Evolutionary conservation across 2,797 vertebrate species (phyloP).

Genomic region (Peromyscus melanophrys): DNA sequence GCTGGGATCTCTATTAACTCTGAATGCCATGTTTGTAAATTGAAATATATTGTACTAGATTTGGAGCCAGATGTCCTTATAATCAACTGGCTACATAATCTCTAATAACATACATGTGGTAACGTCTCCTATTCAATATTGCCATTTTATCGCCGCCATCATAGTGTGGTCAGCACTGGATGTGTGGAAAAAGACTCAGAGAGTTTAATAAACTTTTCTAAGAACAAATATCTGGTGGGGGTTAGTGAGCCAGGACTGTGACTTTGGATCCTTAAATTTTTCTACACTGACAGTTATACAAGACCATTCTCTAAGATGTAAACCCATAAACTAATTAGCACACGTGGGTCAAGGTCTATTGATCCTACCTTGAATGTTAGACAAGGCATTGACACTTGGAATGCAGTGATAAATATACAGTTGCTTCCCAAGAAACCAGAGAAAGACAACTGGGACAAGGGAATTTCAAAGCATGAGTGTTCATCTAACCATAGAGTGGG

Average conservation of each 20-base stretch:
- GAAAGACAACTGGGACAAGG: not conserved
- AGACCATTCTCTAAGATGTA: conserved; percentile 7
- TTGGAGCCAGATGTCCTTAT: not conserved
- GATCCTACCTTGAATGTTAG: conserved; percentile 7
- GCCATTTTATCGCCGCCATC: not conserved
- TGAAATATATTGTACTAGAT: not conserved
- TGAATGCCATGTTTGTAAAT: not conserved
- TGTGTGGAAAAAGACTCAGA: not conserved
- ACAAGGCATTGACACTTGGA: not conserved
- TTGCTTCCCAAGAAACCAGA: not conserved
- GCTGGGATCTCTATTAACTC: not conserved
- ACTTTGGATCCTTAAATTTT: conserved; percentile 31
- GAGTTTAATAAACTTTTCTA: conserved; percentile 9
- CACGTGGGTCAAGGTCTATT: conserved; percentile 33
- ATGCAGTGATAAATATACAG: not conserved
- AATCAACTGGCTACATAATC: conserved; percentile 1
- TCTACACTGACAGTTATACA: not conserved
- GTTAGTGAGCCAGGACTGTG: not conserved
- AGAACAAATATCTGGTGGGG: not conserved
- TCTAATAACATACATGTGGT: not conserved
- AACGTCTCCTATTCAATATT: not conserved
- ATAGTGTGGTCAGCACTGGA: not conserved
- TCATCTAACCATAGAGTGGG: not conserved
- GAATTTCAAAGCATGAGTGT: not conserved
- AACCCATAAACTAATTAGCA: conserved; percentile 9